Conservation (phyloP, 2,113 vertebrate species). For the Nematolebias whitei region DNA sequence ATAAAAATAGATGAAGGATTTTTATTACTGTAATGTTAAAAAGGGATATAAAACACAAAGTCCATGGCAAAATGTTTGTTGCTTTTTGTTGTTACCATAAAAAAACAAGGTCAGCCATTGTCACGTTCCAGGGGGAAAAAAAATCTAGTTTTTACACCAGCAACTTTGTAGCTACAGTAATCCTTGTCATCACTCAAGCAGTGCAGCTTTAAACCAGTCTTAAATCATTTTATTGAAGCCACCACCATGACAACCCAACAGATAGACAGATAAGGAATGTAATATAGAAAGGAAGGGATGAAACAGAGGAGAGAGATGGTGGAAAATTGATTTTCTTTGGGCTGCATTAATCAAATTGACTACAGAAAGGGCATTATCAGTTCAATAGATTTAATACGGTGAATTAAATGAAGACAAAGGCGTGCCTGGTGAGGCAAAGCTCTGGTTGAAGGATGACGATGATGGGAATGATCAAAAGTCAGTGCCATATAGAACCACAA, state of each 20-base stretch:
- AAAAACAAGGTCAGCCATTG: conserved; percentile 13
- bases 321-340: conserved; percentile 65
- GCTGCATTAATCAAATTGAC: conserved; percentile 75
- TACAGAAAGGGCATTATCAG: conserved; percentile 66
- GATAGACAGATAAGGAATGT: conserved; percentile 43
- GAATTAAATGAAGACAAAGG: conserved; percentile 72
- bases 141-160: conserved; percentile 51
- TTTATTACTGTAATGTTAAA: not conserved
- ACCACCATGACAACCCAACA: conserved; percentile 55
- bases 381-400: conserved; percentile 72
- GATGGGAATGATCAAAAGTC: conserved; percentile 36
- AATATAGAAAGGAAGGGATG: conserved; percentile 36
- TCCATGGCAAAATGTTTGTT: not conserved
- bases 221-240: conserved; percentile 57
- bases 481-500: conserved; percentile 7
- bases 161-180: conserved; percentile 40
- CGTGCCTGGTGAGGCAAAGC: conserved; percentile 43
- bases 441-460: conserved; percentile 58
- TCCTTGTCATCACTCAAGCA: conserved; percentile 52
- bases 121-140: conserved; percentile 16
- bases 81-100: not conserved
- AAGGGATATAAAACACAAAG: not conserved
- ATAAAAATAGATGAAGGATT: not conserved
- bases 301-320: conserved; percentile 50
- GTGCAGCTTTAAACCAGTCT: conserved; percentile 53